Evolutionary conservation across 2,113 vertebrate species (phyloP), one percentile per base, ranked within the genome.

Genomic region (Bos taurus): DNA sequence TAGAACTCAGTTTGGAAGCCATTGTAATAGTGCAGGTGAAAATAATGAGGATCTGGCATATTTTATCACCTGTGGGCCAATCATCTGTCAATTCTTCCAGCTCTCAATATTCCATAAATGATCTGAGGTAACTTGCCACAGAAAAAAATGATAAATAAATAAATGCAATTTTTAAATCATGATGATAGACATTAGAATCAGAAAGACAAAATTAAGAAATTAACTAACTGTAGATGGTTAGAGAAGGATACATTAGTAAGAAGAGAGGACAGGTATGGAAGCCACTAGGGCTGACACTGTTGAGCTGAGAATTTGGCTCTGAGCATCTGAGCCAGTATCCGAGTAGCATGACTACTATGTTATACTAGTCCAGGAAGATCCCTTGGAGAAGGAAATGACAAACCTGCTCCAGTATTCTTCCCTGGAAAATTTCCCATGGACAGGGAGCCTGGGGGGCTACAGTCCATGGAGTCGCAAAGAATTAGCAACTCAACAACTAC

Each of bases 121-220:
- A 64, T 81, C 26, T 95, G 46, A 92, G 28, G 13, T 86, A 71
- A 94, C 4, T 62, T 30, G 52, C 26, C 26, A 62, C 21, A 94
- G 36, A 94, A 92, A 88, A 88, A 90, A 81, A 64, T 62, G 71
- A 80, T 71, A 85, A 91, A 62, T 28, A 90, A 43, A 71, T 59
- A 67, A 93, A 87, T 43, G 67, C 26, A 67, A 60, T 6, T 80
- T 91, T 56, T 25, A 83, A 87, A 54, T 57, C 26, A 62, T 7
- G 8, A 84, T 88, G 43, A 94, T 1, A 80, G 14, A 67, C 60
- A 13, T 84, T 21, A 85, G 36, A 90, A 59, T 89, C 46, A 94
- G 36, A 36, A 95, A 95, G 52, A 89, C 36, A 86, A 95, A 96
- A 94, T 48, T 71, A 40, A 94, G 43, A 30, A 91, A 88, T 30